Evolutionary conservation across 1,140 invertebrate species (phyloP).

Genomic region (Drosophila teissieri): DNA sequence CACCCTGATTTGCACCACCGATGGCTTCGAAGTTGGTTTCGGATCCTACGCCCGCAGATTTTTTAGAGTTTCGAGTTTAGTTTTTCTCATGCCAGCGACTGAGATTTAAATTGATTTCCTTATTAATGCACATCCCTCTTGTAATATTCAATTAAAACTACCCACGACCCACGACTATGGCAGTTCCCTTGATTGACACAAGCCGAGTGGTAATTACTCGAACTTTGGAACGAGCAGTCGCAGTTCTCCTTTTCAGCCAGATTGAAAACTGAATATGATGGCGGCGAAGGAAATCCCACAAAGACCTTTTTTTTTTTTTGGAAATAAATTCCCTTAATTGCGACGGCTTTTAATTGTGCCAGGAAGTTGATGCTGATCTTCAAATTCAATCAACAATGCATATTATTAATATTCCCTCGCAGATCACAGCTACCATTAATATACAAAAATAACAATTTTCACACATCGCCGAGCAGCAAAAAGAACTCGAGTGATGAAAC

Average conservation of each 20-base stretch:
- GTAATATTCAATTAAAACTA: conserved; percentile 81
- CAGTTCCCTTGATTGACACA: conserved; percentile 66
- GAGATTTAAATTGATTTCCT: conserved; percentile 84
- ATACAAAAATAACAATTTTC: conserved; percentile 43
- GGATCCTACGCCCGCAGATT: conserved; percentile 80
- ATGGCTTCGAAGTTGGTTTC: not conserved
- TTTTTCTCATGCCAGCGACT: conserved; percentile 72
- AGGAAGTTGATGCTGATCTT: conserved; percentile 31
- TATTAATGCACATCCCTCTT: conserved; percentile 83
- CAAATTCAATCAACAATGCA: conserved; percentile 21
- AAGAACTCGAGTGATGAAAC: conserved; percentile 40
- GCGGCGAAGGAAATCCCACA: conserved; percentile 59
- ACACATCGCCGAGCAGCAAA: conserved; percentile 66
- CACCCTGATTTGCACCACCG: conserved; percentile 50
- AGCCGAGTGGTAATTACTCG: conserved; percentile 74
- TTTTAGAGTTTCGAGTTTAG: conserved; percentile 59
- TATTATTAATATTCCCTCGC: conserved; percentile 26
- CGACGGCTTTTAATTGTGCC: conserved; percentile 41
- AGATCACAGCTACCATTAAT: not conserved
- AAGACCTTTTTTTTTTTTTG: conserved; percentile 68
- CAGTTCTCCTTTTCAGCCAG: conserved; percentile 39
- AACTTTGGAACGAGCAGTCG: conserved; percentile 25
- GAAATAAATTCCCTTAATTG: conserved; percentile 71
- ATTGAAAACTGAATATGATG: conserved; percentile 56
- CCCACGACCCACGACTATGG: conserved; percentile 67